Percentiles rank a stretch among this genome's conserved stretches.
Conservation (phyloP, 1,140 invertebrate species). For the Orchesella cincta region DNA sequence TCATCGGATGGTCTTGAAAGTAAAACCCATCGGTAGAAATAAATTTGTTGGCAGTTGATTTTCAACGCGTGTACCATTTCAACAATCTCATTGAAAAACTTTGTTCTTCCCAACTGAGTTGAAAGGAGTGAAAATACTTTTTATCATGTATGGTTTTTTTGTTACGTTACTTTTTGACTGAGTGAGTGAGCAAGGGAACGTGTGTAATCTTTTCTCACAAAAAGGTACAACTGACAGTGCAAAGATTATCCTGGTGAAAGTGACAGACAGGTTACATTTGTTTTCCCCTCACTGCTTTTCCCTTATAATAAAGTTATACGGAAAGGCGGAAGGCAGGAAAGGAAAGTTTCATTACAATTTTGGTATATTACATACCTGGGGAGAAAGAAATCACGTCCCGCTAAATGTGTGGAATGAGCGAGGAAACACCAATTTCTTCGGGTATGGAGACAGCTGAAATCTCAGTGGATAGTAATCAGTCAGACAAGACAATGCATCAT, state of each 20-base stretch:
- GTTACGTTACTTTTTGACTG: no score
- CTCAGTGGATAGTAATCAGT: constrained; percentile 33
- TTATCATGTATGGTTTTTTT: no score
- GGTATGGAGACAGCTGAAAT: constrained; percentile 46
- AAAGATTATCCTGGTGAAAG: constrained; percentile 3
- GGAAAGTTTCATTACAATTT: neutral
- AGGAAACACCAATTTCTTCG: constrained; percentile 42
- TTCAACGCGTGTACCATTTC: no score
- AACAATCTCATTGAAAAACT: no score
- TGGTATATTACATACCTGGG: neutral
- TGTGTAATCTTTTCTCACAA: no score
- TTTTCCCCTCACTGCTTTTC: neutral
- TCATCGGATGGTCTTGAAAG: no score
- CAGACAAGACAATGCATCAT: constrained; percentile 34
- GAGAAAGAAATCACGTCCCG: neutral
- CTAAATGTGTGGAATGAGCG: constrained; percentile 50
- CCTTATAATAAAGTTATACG: neutral
- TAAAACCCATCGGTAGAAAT: no score
- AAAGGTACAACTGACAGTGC: no score
- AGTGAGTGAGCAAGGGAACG: no score
- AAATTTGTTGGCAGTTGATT: no score
- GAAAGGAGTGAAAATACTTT: no score
- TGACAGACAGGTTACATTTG: constrained; percentile 24
- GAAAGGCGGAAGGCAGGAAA: neutral
- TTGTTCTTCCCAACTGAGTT: no score